phyloP scores from a whole-genome alignment of 2,888 invertebrate species.

The Nipponacmea schrenckii region DNA sequence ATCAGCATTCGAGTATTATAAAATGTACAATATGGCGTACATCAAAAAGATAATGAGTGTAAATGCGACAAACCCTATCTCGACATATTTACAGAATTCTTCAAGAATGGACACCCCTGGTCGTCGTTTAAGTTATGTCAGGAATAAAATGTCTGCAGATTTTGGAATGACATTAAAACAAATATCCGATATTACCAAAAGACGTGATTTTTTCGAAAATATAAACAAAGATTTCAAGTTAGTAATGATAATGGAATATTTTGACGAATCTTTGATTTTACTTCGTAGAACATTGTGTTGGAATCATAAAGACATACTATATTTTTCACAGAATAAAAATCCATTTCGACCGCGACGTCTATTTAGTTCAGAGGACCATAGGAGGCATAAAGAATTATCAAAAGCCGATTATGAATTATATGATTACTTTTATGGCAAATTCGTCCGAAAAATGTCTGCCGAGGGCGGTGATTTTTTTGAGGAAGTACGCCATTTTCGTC shows the following conservation, averaged over 20 bases:
- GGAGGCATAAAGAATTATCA: slow-evolving; percentile 19
- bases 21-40: background rate
- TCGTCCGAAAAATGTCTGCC: slow-evolving; percentile 17
- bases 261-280: slow-evolving; percentile 48
- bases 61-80: slow-evolving; percentile 24
- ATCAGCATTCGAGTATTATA: slow-evolving; percentile 37
- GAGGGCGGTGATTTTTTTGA: slow-evolving; percentile 20
- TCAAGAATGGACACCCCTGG: slow-evolving; percentile 5
- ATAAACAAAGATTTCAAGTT: slow-evolving; percentile 40
- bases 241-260: slow-evolving; percentile 47
- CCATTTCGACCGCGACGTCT: slow-evolving; percentile 21
- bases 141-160: slow-evolving; percentile 34
- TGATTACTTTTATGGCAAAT: slow-evolving; percentile 17
- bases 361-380: slow-evolving; percentile 24
- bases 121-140: slow-evolving; percentile 20
- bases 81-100: slow-evolving; percentile 24
- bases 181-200: slow-evolving; percentile 9
- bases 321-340: slow-evolving; percentile 36
- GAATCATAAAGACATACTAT: slow-evolving; percentile 43
- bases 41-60: slow-evolving; percentile 1
- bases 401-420: slow-evolving; percentile 28
- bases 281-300: slow-evolving; percentile 45
- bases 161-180: slow-evolving; percentile 22
- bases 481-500: slow-evolving; percentile 24
- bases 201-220: slow-evolving; percentile 28